phyloP scores from a whole-genome alignment of 2,888 invertebrate genomes.

The Leptinotarsa rubiginosa region DNA sequence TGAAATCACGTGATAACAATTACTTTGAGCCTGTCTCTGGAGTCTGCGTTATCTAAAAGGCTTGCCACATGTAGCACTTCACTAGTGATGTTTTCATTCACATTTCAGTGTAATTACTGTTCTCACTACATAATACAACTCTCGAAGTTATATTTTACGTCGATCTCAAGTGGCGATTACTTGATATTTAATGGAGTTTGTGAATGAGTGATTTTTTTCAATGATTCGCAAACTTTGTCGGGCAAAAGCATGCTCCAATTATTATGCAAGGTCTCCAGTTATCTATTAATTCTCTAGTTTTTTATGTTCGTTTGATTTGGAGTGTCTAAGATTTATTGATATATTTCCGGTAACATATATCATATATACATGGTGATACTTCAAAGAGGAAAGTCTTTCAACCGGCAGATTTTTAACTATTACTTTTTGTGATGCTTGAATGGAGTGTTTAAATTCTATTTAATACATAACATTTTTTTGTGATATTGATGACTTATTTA shows the following conservation, averaged over 20 bases:
- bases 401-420: too few relatives aligned
- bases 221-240: constrained; percentile 2
- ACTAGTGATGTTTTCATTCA: constrained; percentile 14
- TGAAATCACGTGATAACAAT: neutral
- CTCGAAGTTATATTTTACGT: constrained; percentile 7
- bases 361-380: too few relatives aligned
- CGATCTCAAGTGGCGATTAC: constrained; percentile 1
- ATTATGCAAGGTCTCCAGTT: neutral
- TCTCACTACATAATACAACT: constrained; percentile 20
- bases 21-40: neutral
- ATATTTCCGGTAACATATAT: too few relatives aligned
- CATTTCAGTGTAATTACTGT: constrained; percentile 20
- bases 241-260: neutral
- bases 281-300: neutral
- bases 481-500: too few relatives aligned
- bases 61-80: constrained; percentile 14
- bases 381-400: too few relatives aligned
- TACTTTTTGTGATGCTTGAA: too few relatives aligned
- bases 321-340: neutral
- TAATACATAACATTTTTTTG: too few relatives aligned
- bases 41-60: constrained; percentile 21
- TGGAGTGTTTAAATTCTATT: too few relatives aligned
- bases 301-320: neutral
- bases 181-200: neutral
- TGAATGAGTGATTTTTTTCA: neutral